Conservation (phyloP, 2,797 vertebrate genomes). For the Nothura maculosa region DNA sequence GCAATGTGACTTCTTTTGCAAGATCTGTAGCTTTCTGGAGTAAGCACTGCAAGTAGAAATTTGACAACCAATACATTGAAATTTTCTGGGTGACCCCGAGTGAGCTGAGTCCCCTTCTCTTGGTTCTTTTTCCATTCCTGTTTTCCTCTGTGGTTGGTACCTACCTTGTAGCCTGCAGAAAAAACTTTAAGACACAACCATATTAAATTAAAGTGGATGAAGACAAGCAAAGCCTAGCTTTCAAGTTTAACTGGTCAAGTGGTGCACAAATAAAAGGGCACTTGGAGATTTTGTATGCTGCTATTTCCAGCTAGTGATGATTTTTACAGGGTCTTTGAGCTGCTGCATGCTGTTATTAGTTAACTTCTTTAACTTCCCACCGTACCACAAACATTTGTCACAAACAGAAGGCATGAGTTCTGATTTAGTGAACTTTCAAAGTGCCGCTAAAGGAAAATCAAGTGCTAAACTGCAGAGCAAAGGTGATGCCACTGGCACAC, state of each 20-base stretch:
- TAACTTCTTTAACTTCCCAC: background rate
- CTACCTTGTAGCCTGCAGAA: background rate
- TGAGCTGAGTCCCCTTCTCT: background rate
- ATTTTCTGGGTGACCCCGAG: background rate
- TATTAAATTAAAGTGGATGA: background rate
- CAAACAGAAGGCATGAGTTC: slow-evolving; percentile 15
- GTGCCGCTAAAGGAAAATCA: slow-evolving; percentile 33
- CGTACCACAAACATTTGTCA: background rate
- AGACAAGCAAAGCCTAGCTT: background rate
- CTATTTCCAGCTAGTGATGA: background rate
- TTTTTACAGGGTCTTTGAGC: background rate
- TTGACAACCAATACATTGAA: background rate
- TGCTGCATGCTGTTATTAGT: background rate
- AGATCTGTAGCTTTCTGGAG: rapidly evolving
- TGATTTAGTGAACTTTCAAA: slow-evolving; percentile 40
- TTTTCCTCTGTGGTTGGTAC: background rate
- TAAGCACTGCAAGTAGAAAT: background rate
- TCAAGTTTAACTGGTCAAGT: background rate
- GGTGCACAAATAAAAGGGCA: background rate
- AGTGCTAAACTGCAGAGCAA: slow-evolving; percentile 14
- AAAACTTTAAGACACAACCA: background rate
- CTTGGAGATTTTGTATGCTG: background rate
- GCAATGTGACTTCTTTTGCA: rapidly evolving
- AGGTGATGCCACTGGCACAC: slow-evolving; percentile 34
- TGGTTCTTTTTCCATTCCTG: background rate